Evolutionary conservation across 2,113 vertebrate species (phyloP).

Genomic region (Parus major): DNA sequence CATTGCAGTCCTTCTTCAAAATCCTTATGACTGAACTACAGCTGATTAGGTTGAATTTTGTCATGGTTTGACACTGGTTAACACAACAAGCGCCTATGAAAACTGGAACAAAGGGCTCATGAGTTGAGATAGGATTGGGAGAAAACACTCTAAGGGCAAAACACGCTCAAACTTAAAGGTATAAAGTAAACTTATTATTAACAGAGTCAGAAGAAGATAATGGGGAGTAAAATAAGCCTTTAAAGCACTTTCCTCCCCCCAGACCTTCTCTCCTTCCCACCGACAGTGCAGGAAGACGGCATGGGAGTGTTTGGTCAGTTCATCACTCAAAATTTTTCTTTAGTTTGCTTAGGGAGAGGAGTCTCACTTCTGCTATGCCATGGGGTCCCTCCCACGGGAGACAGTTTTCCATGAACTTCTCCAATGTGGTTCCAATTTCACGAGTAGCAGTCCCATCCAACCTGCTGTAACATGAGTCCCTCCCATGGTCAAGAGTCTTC

Average conservation of each 20-base stretch:
- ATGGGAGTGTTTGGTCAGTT: not conserved
- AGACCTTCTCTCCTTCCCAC: not conserved
- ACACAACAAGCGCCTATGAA: not conserved
- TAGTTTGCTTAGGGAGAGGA: not conserved
- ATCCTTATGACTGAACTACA: not conserved
- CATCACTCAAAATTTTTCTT: not conserved
- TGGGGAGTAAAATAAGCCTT: not conserved
- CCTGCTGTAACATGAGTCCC: no score
- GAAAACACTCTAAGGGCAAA: not conserved
- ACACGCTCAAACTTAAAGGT: not conserved
- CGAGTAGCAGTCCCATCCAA: accelerated
- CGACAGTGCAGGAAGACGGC: accelerated
- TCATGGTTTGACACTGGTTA: not conserved
- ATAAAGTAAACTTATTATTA: not conserved
- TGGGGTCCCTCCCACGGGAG: no score
- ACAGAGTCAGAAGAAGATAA: not conserved
- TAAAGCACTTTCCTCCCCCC: not conserved
- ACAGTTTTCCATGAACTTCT: not conserved
- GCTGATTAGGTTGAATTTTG: not conserved
- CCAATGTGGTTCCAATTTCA: not conserved
- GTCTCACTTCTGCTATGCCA: no score
- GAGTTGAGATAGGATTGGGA: not conserved
- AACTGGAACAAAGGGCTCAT: not conserved
- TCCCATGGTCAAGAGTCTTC: not conserved
- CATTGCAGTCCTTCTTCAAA: not conserved